Conservation (phyloP, 2,888 invertebrate species). For the Drosophila anomelani region DNA sequence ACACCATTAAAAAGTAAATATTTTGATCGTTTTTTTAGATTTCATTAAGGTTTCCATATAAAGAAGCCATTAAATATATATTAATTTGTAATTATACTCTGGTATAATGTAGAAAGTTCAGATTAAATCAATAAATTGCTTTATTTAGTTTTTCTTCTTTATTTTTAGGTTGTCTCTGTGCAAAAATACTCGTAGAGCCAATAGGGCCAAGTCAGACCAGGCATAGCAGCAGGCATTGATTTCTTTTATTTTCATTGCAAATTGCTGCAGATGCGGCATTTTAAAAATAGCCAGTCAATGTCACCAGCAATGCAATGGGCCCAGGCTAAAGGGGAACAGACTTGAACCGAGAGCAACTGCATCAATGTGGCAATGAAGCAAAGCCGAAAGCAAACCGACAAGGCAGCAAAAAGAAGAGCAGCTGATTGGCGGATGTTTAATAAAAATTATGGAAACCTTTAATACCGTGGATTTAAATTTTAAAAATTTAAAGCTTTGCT, state of each 20-base stretch:
- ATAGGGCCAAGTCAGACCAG: slow-evolving; percentile 45
- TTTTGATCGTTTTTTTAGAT: not conserved
- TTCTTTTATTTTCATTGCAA: slow-evolving; percentile 51
- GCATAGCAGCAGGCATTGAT: slow-evolving; percentile 56
- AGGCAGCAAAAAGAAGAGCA: slow-evolving; percentile 13
- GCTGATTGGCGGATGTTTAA: slow-evolving; percentile 1
- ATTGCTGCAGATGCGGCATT: slow-evolving; percentile 62
- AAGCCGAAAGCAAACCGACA: slow-evolving; percentile 52
- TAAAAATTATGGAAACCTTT: not conserved
- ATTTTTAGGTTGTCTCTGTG: not conserved
- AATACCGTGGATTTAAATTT: not conserved
- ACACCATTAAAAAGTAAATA: not conserved
- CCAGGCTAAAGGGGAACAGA: slow-evolving; percentile 36
- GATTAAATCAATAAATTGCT: not conserved
- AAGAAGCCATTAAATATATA: no score
- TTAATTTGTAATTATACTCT: not conserved
- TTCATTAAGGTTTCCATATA: no score
- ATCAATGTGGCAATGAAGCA: slow-evolving; percentile 71
- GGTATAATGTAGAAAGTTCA: not conserved
- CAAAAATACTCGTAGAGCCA: slow-evolving; percentile 21
- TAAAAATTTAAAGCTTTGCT: not conserved
- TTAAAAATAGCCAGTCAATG: slow-evolving; percentile 74
- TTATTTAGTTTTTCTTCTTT: no score
- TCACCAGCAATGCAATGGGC: slow-evolving; percentile 56
- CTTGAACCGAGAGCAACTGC: slow-evolving; percentile 42